A percentile compares a stretch with the other conserved stretches of the same genome.
phyloP scores from a whole-genome alignment of 2,888 invertebrate species.

The Drosophila nr. perissopoda region DNA sequence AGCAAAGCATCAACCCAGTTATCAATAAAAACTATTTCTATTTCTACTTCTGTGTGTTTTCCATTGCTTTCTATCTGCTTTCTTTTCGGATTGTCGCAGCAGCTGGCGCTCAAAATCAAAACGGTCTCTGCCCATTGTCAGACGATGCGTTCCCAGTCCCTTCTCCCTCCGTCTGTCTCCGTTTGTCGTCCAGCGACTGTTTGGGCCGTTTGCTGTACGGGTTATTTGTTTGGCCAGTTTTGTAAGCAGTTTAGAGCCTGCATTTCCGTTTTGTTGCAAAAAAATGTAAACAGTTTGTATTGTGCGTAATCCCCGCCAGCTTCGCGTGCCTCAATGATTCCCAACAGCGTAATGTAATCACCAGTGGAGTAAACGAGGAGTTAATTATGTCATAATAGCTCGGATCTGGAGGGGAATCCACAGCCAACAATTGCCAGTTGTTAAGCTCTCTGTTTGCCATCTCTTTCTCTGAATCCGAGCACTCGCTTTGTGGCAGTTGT shows the following conservation, averaged over 20 bases:
- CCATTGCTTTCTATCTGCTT: conserved; percentile 69
- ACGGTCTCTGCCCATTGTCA: conserved; percentile 51
- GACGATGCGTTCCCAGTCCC: conserved; percentile 27
- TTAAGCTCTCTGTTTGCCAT: conserved; percentile 50
- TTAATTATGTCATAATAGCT: conserved; percentile 75
- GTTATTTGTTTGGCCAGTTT: conserved; percentile 70
- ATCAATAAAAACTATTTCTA: conserved; percentile 44
- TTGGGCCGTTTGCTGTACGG: conserved; percentile 54
- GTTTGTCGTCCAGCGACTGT: conserved; percentile 10
- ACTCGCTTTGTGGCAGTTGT: conserved; percentile 42
- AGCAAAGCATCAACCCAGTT: conserved; percentile 51
- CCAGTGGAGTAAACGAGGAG: conserved; percentile 65
- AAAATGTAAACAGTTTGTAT: conserved; percentile 70
- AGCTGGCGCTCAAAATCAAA: conserved; percentile 49
- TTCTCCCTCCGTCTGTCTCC: not conserved
- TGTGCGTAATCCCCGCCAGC: conserved; percentile 66
- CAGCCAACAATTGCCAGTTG: conserved; percentile 47
- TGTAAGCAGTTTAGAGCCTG: conserved; percentile 69
- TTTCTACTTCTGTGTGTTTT: conserved; percentile 31
- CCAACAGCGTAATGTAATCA: conserved; percentile 68
- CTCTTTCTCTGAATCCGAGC: conserved; percentile 13
- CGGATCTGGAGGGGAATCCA: conserved; percentile 37
- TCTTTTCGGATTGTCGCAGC: conserved; percentile 55
- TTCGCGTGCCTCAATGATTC: conserved; percentile 26
- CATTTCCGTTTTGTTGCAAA: conserved; percentile 75